Conservation (phyloP, 2,113 vertebrate species). For the Nesoenas mayeri region DNA sequence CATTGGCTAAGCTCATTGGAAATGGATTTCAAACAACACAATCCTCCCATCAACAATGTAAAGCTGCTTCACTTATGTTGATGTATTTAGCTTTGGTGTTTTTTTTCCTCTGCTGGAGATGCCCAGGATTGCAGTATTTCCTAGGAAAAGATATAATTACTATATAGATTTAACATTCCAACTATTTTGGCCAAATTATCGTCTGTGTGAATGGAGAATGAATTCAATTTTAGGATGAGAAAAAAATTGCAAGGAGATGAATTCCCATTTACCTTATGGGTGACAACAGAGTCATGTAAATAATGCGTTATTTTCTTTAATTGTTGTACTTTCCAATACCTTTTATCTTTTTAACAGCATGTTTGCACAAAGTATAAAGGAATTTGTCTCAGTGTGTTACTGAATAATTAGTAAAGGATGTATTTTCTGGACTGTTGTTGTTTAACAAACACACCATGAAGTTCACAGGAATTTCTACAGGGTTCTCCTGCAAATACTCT, state of each 20-base stretch:
- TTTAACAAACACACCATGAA: not conserved
- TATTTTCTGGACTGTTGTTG: not conserved
- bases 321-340: not conserved
- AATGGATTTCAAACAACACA: conserved; percentile 39
- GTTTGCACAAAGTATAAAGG: not conserved
- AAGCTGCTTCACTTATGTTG: conserved; percentile 27
- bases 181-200: not conserved
- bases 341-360: not conserved
- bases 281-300: conserved; percentile 46
- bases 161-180: too few species aligned
- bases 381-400: conserved; percentile 4
- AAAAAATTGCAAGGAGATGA: conserved; percentile 56
- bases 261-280: conserved; percentile 35
- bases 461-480: not conserved
- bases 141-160: not conserved
- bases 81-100: not conserved
- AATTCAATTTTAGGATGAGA: conserved; percentile 57
- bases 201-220: conserved; percentile 9
- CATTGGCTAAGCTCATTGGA: conserved; percentile 41
- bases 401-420: not conserved
- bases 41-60: not conserved
- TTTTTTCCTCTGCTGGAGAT: not conserved
- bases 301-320: conserved; percentile 12
- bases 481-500: not conserved
- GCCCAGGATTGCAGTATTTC: not conserved